Percentiles rank a stretch among this genome's conserved stretches.
Conservation (phyloP, 1,140 invertebrate species). For the Scaptodrosophila lebanonensis region DNA sequence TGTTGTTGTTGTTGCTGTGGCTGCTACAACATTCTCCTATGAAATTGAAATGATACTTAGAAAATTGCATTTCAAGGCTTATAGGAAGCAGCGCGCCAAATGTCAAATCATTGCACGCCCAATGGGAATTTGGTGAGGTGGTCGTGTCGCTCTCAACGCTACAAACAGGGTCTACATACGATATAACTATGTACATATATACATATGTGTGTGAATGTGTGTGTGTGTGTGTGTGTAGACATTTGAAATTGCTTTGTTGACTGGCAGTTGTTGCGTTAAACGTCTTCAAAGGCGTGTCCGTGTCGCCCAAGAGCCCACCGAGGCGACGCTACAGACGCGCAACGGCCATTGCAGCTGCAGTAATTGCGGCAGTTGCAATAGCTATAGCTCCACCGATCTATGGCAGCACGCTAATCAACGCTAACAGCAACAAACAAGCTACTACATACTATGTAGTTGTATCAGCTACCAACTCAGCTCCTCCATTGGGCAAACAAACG, state of each 20-base stretch:
- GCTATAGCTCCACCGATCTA: conserved; percentile 28
- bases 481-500: conserved; percentile 69
- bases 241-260: conserved; percentile 71
- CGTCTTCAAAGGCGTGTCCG: conserved; percentile 43
- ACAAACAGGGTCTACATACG: conserved; percentile 38
- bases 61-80: conserved; percentile 1
- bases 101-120: conserved; percentile 56
- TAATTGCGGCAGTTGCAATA: conserved; percentile 46
- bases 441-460: too few relatives aligned
- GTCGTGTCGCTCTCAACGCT: too few relatives aligned
- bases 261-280: conserved; percentile 49
- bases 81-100: conserved; percentile 31
- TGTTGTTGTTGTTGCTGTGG: too few relatives aligned
- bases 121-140: conserved; percentile 64
- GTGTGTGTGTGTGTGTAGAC: conserved; percentile 27
- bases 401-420: conserved; percentile 67
- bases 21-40: too few relatives aligned
- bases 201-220: not conserved
- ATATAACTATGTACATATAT: not conserved
- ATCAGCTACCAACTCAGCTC: too few relatives aligned
- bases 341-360: conserved; percentile 28
- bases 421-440: conserved; percentile 71
- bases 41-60: conserved; percentile 19
- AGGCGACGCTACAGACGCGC: conserved; percentile 26
- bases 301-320: conserved; percentile 27